phyloP scores from a whole-genome alignment of 2,113 vertebrate genomes.

The Morone chrysops region DNA sequence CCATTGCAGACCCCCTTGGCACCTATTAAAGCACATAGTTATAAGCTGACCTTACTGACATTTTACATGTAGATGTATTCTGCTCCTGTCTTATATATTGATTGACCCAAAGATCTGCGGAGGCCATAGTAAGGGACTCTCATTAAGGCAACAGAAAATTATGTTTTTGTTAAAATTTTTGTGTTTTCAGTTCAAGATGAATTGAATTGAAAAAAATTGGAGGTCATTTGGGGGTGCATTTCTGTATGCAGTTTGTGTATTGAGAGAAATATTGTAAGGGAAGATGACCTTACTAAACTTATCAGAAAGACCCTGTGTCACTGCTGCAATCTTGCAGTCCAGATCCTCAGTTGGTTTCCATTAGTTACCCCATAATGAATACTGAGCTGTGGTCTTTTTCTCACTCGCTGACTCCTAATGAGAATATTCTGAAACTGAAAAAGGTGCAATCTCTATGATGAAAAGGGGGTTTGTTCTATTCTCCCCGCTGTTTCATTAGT shows the following conservation, averaged over 20 bases:
- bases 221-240: not conserved
- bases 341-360: conserved; percentile 13
- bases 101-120: conserved; percentile 47
- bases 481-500: not conserved
- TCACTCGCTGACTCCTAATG: not conserved
- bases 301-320: not conserved
- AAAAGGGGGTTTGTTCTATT: not conserved
- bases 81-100: conserved; percentile 53
- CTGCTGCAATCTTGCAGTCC: not conserved
- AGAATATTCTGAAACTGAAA: conserved; percentile 16
- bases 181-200: not conserved
- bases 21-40: conserved; percentile 38
- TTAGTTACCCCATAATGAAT: conserved; percentile 5
- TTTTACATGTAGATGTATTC: conserved; percentile 63
- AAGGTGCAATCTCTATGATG: not conserved
- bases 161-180: not conserved
- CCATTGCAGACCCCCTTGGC: not conserved
- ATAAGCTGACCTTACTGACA: conserved; percentile 44
- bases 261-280: not conserved
- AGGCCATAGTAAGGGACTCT: conserved; percentile 1
- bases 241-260: not conserved
- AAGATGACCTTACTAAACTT: not conserved
- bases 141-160: not conserved
- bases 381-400: not conserved
- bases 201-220: not conserved